Conservation (phyloP, 2,888 invertebrate species). For the Lycocerus yunnanus region DNA sequence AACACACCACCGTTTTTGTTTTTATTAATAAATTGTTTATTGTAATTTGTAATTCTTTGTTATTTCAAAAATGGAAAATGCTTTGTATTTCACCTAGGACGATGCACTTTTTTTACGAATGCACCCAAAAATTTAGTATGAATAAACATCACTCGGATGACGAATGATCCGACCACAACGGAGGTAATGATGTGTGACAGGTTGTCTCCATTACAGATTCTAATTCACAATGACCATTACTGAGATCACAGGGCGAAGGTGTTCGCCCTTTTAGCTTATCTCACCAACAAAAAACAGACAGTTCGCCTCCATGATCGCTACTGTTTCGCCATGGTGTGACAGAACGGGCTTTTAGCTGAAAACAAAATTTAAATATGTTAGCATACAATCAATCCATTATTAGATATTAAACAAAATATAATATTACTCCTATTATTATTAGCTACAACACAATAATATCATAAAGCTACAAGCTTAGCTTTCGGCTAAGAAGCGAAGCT, state of each 20-base stretch:
- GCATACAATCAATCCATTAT: background rate
- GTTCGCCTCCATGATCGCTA: conserved; percentile 72
- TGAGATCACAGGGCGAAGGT: conserved; percentile 42
- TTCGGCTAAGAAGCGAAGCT: too few relatives aligned
- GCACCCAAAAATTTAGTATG: background rate
- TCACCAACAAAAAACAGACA: conserved; percentile 84
- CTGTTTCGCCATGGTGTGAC: conserved; percentile 77
- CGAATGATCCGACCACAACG: conserved; percentile 32
- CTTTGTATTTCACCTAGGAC: conserved; percentile 19
- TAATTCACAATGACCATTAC: conserved; percentile 27
- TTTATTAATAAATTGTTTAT: background rate
- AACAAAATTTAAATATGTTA: conserved; percentile 36
- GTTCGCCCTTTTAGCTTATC: conserved; percentile 52
- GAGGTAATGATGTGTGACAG: conserved; percentile 32
- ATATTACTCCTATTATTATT: too few relatives aligned
- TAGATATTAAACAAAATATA: too few relatives aligned
- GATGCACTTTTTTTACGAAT: background rate
- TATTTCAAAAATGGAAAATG: conserved; percentile 15
- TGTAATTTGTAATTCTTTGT: background rate
- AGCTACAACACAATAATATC: too few relatives aligned
- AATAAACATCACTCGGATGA: conserved; percentile 27
- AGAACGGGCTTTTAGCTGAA: conserved; percentile 75
- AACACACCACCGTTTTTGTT: conserved; percentile 20
- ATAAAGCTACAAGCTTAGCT: too few relatives aligned
- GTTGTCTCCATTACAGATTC: conserved; percentile 27